Evolutionary conservation across 2,888 invertebrate genomes (phyloP), one percentile per base, ranked within the genome.

Genomic region (Rhyacophila evoluta): DNA sequence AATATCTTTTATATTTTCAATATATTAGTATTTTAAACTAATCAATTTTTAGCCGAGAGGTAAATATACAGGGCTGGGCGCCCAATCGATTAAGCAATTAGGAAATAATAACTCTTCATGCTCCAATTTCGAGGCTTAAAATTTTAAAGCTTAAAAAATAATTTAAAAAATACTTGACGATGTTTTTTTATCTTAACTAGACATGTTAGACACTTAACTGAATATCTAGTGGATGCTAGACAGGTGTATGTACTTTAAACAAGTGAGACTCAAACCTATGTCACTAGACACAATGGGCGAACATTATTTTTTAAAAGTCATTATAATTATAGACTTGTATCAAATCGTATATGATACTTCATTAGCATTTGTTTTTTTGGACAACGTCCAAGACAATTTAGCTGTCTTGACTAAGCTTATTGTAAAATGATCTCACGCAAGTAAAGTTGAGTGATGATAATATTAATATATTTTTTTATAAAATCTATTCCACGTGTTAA

Each of bases 261-360:
- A 15, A 55, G 19, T 55, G 19, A 55, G 19, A 19, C 55, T 19
- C 10, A 4, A 19, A 55, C 10, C 19, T 19, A 19, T 55, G 15
- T 8, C 12, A 10, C 25, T 55, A 19, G 55, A 55, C 55, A 55
- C 55, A 55, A 55, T 55, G 19, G 55, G 25, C 12, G 19, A 55
- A 55, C 55, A 55, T 55, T 55, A 15, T 55, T 55, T 55, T 55
- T 55, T 1, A 55, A 19, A 55, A 55, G 55, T 55, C 55, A 55
- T 55, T 55, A 55, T 25, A 25, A 55, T 55, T 55, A 55, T 25
- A 25, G 55, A 19, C 25, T 55, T 55, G 55, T 55, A 55, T 55
- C 55, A 55, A 55, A 55, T 55, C 19, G 55, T 55, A 55, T 55
- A 55, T 55, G 25, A 55, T 55, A 55, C 55, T 55, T 55, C 55